Percentiles rank a stretch among this genome's conserved stretches.
Conservation (phyloP, 2,797 vertebrate species). For the Menidia menidia region DNA sequence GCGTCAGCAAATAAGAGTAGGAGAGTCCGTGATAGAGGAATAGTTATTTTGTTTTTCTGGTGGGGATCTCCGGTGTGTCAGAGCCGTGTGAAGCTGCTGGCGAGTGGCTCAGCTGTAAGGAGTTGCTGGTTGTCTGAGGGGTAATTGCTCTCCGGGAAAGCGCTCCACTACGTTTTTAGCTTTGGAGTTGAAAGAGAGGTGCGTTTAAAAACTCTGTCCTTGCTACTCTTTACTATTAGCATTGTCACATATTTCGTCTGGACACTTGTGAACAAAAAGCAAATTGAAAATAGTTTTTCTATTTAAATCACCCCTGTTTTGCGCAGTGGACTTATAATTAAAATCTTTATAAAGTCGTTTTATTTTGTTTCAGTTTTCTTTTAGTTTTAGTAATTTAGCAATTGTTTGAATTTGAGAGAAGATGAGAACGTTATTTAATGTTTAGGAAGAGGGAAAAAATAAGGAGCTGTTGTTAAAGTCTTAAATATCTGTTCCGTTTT, state of each 20-base stretch:
- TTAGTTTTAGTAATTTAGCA: not conserved
- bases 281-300: slow-evolving; percentile 5
- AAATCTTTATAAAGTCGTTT: not conserved
- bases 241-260: slow-evolving; percentile 21
- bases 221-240: slow-evolving; percentile 27
- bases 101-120: slow-evolving; percentile 55
- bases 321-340: not conserved
- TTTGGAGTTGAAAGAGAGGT: slow-evolving; percentile 25
- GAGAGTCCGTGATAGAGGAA: slow-evolving; percentile 52
- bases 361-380: not conserved
- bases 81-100: slow-evolving; percentile 60
- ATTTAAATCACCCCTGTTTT: not conserved
- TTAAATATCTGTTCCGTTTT: slow-evolving; percentile 32
- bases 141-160: slow-evolving; percentile 59
- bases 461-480: slow-evolving; percentile 32
- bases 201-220: slow-evolving; percentile 43
- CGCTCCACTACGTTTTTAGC: slow-evolving; percentile 49
- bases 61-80: slow-evolving; percentile 57
- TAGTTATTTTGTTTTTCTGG: slow-evolving; percentile 69
- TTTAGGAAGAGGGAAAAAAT: not conserved
- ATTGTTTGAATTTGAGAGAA: not conserved
- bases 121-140: slow-evolving; percentile 63
- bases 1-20: slow-evolving; percentile 18
- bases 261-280: slow-evolving; percentile 22
- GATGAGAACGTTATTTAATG: slow-evolving; percentile 1